Evolutionary conservation across 2,888 invertebrate species (phyloP), one percentile per base, ranked within the genome.

Genomic region (Rosalia funebris): DNA sequence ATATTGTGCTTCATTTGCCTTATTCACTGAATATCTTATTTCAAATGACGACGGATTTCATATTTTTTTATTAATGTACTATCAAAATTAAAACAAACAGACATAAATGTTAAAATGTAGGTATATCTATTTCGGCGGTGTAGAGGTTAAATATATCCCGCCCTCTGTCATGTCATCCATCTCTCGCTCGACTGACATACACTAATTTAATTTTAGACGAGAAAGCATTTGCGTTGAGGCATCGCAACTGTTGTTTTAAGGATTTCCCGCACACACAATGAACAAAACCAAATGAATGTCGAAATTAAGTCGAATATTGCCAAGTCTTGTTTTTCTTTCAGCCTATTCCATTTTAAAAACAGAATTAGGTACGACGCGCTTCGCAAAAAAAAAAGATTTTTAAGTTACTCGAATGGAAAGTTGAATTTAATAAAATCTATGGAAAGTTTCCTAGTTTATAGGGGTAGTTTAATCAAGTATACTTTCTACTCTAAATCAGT

Each of bases 231-330:
- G 70, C 64, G 68, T 70, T 73, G 72, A 73, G 66, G 71, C 65
- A 71, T 63, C 59, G 69, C 72, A 69, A 72, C 70, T 74, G 74
- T 74, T 74, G 71, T 74, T 73, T 73, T 71, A 72, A 70, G 72
- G 73, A 70, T 71, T 72, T 71, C 68, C 71, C 72, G 57, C 63
- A 65, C 63, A 61, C 62, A 62, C 50, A 65, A 65, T 59, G 61
- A 65, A 63, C 59, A 59, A 53, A 56, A 55, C 55, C 34, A 46
- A 57, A 47, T 61, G 60, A 58, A 58, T 57, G 57, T 54, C 59
- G 57, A 59, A 62, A 59, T 55, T 52, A 39, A 45, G 56, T 46
- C 45, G 44, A 55, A 45, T 46, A 56, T 56, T 47, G 47, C 56
- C 41, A 32, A 39, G 48, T 34, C 36, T 32, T 59, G 47, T 60